Conservation (phyloP, 2,113 vertebrate genomes). For the Sylvia atricapilla region DNA sequence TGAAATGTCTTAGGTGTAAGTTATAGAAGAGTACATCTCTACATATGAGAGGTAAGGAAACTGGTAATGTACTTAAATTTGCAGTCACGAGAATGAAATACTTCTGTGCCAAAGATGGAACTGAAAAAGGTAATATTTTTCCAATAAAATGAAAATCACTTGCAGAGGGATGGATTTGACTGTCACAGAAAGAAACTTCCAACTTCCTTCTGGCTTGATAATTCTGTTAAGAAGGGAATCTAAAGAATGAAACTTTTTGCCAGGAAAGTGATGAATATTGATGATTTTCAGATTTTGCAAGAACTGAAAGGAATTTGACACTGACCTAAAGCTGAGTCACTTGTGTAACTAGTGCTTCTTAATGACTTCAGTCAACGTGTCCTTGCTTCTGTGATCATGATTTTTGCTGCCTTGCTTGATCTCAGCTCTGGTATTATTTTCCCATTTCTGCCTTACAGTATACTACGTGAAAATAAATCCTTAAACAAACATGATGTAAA, state of each 20-base stretch:
- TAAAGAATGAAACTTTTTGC: slow-evolving; percentile 14
- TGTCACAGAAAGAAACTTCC: neutral
- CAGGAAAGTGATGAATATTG: slow-evolving; percentile 1
- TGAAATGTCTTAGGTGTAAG: neutral
- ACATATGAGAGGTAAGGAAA: neutral
- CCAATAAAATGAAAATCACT: neutral
- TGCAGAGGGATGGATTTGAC: neutral
- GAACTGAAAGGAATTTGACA: slow-evolving; percentile 1
- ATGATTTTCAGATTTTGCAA: neutral
- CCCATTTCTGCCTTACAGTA: neutral
- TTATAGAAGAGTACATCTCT: neutral
- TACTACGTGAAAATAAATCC: neutral
- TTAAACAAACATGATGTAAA: neutral
- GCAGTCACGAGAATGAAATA: neutral
- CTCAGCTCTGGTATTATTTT: neutral
- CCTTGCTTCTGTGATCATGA: neutral
- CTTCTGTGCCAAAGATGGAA: neutral
- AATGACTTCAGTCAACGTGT: neutral
- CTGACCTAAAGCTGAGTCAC: neutral
- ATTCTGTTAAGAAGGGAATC: slow-evolving; percentile 12
- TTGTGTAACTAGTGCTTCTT: neutral
- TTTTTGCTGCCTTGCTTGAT: neutral
- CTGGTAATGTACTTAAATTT: neutral
- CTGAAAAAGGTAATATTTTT: neutral
- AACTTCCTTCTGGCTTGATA: neutral